These are phyloP conservation scores for Phataginus tetradactyla DNA, from an alignment of 2,797 vertebrate genomes.

Conservation along the genomic window DNA sequence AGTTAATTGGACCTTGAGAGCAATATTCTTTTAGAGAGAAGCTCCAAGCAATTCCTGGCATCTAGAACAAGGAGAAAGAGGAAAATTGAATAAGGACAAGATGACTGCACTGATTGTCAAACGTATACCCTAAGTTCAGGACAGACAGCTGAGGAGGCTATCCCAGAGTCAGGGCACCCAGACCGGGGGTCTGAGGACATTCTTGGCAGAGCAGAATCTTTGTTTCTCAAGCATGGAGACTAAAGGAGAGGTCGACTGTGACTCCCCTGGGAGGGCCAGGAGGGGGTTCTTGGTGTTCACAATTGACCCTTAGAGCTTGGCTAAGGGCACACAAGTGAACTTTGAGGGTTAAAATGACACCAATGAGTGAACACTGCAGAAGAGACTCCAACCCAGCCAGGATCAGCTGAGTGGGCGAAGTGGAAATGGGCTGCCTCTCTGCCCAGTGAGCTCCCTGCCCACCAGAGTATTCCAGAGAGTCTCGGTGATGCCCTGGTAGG, in stretches of 20 bases:
- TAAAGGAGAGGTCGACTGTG: neutral
- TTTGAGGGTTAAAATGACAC: neutral
- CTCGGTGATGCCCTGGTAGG: neutral
- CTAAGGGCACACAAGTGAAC: neutral
- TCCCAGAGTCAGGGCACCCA: too few species aligned
- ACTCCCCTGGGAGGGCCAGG: accelerated
- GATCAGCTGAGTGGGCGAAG: too few species aligned
- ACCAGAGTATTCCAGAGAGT: neutral
- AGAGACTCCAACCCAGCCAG: neutral
- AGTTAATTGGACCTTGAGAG: neutral
- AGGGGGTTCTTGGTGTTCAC: accelerated
- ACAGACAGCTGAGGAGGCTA: neutral
- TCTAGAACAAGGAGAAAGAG: neutral
- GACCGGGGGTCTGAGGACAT: neutral
- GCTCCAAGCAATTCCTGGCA: neutral
- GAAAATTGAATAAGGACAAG: neutral
- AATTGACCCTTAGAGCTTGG: neutral
- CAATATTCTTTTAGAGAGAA: neutral
- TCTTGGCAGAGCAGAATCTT: neutral
- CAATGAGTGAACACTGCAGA: accelerated
- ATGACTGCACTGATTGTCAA: neutral
- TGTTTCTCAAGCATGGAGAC: neutral
- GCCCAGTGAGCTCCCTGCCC: neutral
- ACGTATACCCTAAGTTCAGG: neutral
- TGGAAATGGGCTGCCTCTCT: neutral